Evolutionary conservation across 2,888 invertebrate species (phyloP), one percentile per base, ranked within the genome.

Genomic region (Coleophora flavipennella): DNA sequence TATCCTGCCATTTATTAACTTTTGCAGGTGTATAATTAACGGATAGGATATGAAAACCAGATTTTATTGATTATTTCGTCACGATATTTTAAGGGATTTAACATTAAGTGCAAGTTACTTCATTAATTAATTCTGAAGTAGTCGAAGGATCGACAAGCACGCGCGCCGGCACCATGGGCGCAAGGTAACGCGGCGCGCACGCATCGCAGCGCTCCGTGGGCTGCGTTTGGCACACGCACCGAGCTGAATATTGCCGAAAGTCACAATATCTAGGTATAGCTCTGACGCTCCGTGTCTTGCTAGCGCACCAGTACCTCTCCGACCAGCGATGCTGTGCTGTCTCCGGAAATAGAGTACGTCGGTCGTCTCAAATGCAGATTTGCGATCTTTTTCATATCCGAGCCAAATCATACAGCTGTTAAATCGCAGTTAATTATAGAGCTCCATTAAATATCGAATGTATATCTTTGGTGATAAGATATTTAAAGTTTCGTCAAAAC

Each of bases 241-340:
- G 61, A 51, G 59, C 70, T 72, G 77, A 78, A 76, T 58, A 58
- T 69, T 62, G 68, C 63, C 56, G 68, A 65, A 61, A 72, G 68
- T 62, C 64, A n/a, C 44, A 49, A 48, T 27, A 25, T 37, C 29
- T 40, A 31, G 38, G 43, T 40, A 40, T 40, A 43, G 52, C 50
- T 48, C 64, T 60, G 65, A 59, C 67, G 65, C 67, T 68, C 67
- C 68, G 68, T 63, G 58, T 53, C 57, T 55, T 51, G 57, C 62
- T 53, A 59, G 61, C 62, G 57, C 71, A 76, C 72, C 85, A 85
- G 85, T 85, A 78, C 78, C 80, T 75, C 76, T 84, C 79, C 85
- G 85, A 85, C 85, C 85, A 83, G 85, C 85, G 81, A 85, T 85
- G 85, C 85, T 77, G 79, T 78, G 80, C 85, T 85, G 85, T 85